A percentile compares a stretch with the other conserved stretches of the same genome.
Evolutionary conservation across 2,113 vertebrate genomes (phyloP).

Genomic region (Strix aluco): DNA sequence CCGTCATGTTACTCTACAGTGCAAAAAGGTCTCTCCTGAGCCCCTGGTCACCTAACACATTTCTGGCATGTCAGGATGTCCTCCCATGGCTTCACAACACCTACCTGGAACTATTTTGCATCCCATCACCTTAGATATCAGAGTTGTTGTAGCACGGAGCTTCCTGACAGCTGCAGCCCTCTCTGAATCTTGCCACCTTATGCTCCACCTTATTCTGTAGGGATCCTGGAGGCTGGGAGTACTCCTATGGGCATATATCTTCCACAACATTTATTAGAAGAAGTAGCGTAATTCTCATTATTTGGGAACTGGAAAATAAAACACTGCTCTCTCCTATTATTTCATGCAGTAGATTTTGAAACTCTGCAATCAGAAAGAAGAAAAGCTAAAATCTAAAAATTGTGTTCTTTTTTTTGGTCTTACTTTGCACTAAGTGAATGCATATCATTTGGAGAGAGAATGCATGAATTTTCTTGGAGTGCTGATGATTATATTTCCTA

Average conservation of each 20-base stretch:
- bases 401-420: background rate
- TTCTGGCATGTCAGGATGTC: background rate
- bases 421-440: background rate
- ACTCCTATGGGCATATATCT: background rate
- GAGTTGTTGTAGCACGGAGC: background rate
- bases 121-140: background rate
- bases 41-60: background rate
- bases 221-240: background rate
- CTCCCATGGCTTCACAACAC: background rate
- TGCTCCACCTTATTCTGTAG: background rate
- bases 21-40: background rate
- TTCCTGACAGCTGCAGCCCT: background rate
- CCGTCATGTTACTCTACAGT: fast-evolving
- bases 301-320: background rate
- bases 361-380: background rate
- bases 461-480: background rate
- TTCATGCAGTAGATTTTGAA: background rate
- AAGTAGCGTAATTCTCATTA: background rate
- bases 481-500: background rate
- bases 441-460: background rate
- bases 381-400: background rate
- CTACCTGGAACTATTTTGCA: background rate
- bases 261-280: background rate
- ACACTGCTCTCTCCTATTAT: background rate
- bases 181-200: background rate